These are phyloP conservation scores for Channa striata DNA, from an alignment of 2,797 vertebrate genomes.

Conservation along the genomic window DNA sequence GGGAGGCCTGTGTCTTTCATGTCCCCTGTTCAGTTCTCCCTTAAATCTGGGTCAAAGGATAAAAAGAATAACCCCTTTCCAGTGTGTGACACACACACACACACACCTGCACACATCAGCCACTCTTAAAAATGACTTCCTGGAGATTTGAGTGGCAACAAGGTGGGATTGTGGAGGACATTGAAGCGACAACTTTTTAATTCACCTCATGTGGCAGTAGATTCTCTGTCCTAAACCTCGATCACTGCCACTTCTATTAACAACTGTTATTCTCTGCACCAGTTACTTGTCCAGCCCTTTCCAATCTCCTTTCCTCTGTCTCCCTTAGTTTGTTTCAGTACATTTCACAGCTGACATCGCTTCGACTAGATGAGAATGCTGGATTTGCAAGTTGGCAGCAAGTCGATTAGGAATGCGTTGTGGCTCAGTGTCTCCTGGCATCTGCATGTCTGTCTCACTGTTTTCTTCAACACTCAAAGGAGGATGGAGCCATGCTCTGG, in stretches of 20 bases:
- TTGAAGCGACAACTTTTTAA: conserved; percentile 63
- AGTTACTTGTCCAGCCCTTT: conserved; percentile 50
- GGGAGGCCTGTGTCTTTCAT: conserved; percentile 83
- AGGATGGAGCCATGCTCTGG: conserved; percentile 58
- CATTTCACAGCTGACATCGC: conserved; percentile 66
- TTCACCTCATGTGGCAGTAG: conserved; percentile 58
- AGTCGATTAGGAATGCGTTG: conserved; percentile 68
- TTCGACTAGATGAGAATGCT: conserved; percentile 58
- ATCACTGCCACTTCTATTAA: conserved; percentile 44
- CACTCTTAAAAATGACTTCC: conserved; percentile 71
- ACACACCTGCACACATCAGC: conserved; percentile 23
- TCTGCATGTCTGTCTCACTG: conserved; percentile 52
- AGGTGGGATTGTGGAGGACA: conserved; percentile 68
- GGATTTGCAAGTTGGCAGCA: conserved; percentile 71
- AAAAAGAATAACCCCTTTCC: conserved; percentile 72
- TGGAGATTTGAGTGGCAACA: conserved; percentile 63
- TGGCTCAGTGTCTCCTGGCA: conserved; percentile 61
- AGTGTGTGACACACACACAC: conserved; percentile 51
- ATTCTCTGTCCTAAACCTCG: conserved; percentile 54
- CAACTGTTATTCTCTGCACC: conserved; percentile 54
- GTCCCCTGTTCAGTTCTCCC: conserved; percentile 75
- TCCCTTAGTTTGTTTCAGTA: conserved; percentile 60
- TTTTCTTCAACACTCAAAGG: conserved; percentile 63
- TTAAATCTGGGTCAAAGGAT: conserved; percentile 84
- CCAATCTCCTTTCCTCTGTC: conserved; percentile 42